A percentile compares a stretch with the other conserved stretches of the same genome.
phyloP scores from a whole-genome alignment of 2,113 vertebrate genomes.

The Bucco capensis region DNA sequence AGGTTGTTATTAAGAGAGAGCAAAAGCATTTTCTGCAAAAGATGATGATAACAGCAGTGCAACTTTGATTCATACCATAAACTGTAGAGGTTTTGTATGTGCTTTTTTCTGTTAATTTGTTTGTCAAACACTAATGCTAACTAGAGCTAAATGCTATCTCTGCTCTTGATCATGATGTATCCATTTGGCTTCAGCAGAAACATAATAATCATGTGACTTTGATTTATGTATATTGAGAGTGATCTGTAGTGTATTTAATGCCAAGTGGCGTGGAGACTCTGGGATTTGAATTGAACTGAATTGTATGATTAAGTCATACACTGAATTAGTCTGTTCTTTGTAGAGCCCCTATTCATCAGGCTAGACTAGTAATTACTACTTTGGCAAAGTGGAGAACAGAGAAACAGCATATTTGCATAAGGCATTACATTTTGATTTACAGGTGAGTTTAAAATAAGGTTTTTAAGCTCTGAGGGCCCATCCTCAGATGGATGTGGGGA shows the following conservation, averaged over 20 bases:
- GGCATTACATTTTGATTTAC: neutral
- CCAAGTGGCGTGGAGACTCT: neutral
- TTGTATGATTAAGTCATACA: neutral
- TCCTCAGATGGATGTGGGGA: neutral
- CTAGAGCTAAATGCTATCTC: neutral
- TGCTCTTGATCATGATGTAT: neutral
- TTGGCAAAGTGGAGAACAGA: neutral
- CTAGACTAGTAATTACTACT: neutral
- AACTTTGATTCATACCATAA: neutral
- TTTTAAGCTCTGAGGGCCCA: neutral
- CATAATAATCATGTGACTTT: neutral
- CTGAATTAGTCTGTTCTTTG: neutral
- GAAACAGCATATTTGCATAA: neutral
- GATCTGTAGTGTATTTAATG: neutral
- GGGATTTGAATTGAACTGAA: neutral
- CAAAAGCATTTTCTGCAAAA: slow-evolving; percentile 11
- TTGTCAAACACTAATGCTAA: neutral
- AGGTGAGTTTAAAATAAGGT: neutral
- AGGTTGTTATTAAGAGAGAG: slow-evolving; percentile 46
- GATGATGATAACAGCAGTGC: neutral
- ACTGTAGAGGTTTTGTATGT: neutral
- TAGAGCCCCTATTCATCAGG: neutral
- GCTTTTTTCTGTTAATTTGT: neutral
- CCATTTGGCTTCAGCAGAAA: neutral
- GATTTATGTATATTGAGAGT: slow-evolving; percentile 6